Evolutionary conservation across 2,888 invertebrate species (phyloP).

Genomic region (Portevinia maculata): DNA sequence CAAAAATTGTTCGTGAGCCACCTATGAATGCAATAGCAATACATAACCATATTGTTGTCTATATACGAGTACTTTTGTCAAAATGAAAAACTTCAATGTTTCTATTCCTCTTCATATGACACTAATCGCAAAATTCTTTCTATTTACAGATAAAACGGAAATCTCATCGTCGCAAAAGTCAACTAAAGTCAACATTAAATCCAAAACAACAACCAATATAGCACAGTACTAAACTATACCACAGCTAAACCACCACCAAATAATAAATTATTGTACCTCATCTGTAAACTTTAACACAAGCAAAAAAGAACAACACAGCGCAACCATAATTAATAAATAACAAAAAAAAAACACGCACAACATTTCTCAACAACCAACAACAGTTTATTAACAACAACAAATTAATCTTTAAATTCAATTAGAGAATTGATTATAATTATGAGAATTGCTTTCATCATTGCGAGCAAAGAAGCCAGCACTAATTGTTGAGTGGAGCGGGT

Average conservation of each 20-base stretch:
- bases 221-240: not conserved
- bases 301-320: slow-evolving; percentile 1
- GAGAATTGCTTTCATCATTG: not conserved
- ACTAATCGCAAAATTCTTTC: slow-evolving; percentile 9
- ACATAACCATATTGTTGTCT: no score
- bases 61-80: no score
- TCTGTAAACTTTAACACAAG: slow-evolving; percentile 15
- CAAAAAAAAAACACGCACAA: not conserved
- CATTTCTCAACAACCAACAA: not conserved
- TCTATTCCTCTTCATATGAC: not conserved
- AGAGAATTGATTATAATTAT: slow-evolving; percentile 9
- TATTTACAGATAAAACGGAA: not conserved
- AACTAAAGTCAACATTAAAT: slow-evolving; percentile 16
- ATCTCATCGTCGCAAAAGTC: slow-evolving; percentile 2
- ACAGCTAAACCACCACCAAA: slow-evolving; percentile 27
- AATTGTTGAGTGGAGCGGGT: no score
- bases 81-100: no score
- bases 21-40: no score
- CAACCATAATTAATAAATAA: slow-evolving; percentile 1
- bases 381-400: not conserved
- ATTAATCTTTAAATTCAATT: slow-evolving; percentile 16
- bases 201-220: slow-evolving; percentile 14
- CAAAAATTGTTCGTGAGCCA: no score
- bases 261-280: slow-evolving; percentile 22
- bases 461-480: not conserved